A percentile compares a stretch with the other conserved stretches of the same genome.
Evolutionary conservation across 64 coral and sea anemone genomes (phyloP).

Genomic region (Stichodactyla mertensii): DNA sequence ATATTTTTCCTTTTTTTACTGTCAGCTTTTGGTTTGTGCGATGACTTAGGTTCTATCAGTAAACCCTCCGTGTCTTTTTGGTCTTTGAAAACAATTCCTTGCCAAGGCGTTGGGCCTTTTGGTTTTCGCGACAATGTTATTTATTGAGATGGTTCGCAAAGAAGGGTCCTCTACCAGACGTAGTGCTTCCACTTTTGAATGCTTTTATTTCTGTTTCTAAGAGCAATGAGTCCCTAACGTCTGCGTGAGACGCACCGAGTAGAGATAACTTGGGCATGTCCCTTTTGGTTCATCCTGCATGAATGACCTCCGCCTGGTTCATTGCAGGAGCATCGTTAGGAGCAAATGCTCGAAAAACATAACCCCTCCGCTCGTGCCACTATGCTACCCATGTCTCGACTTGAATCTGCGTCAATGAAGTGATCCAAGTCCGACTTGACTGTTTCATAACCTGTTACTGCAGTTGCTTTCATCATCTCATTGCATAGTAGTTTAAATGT

Average conservation of each 20-base stretch:
- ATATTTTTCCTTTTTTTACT: neutral
- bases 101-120: neutral
- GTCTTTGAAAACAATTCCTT: neutral
- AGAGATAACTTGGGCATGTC: conserved; percentile 23
- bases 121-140: neutral
- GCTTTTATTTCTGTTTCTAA: conserved; percentile 23
- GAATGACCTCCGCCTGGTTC: conserved; percentile 42
- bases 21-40: neutral
- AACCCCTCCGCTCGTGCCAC: conserved; percentile 18
- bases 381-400: neutral
- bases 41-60: neutral
- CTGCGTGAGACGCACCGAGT: conserved; percentile 31
- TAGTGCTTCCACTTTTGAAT: neutral
- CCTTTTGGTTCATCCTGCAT: conserved; percentile 24
- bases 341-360: conserved; percentile 37
- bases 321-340: conserved; percentile 20
- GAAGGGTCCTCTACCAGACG: conserved; percentile 17
- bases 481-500: no score
- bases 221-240: conserved; percentile 12
- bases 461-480: no score
- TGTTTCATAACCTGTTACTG: no score
- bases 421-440: neutral
- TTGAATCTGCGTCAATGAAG: neutral
- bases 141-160: conserved; percentile 25
- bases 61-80: neutral